Conservation (phyloP, 2,888 invertebrate genomes). For the Trissolcus brochymenae region DNA sequence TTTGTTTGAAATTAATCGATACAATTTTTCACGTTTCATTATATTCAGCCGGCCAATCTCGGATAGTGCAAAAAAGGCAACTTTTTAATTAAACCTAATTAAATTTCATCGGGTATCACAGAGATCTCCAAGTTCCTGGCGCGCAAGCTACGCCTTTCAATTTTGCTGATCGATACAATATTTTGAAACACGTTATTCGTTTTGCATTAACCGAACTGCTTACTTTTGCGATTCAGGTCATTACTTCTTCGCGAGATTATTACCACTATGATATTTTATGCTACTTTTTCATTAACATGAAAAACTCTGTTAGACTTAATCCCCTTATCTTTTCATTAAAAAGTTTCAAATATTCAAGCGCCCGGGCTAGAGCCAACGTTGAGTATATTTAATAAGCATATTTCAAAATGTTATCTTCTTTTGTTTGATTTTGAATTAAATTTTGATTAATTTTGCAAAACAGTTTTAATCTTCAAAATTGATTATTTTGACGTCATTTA, state of each 20-base stretch:
- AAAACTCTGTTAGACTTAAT: conserved; percentile 26
- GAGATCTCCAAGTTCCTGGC: conserved; percentile 1
- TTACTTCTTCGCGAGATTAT: conserved; percentile 27
- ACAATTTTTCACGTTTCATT: not conserved
- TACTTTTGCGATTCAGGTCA: conserved; percentile 26
- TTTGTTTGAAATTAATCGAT: too few species aligned
- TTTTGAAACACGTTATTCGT: conserved; percentile 20
- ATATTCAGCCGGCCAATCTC: not conserved
- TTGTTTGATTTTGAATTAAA: not conserved
- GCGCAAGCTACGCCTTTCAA: not conserved
- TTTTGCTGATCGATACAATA: conserved; percentile 16
- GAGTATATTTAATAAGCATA: conserved; percentile 22
- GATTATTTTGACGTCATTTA: too few species aligned
- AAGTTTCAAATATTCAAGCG: conserved; percentile 30
- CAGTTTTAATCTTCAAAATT: too few species aligned
- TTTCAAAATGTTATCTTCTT: conserved; percentile 6
- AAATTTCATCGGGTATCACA: conserved; percentile 2
- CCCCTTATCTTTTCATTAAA: conserved; percentile 34
- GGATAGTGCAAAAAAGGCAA: too few species aligned
- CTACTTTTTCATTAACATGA: conserved; percentile 34
- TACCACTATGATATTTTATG: conserved; percentile 14
- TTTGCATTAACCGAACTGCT: conserved; percentile 22
- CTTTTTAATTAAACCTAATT: conserved; percentile 27
- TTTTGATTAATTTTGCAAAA: too few species aligned
- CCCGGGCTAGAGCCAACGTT: conserved; percentile 6